Base-by-base conservation (phyloP, 2,113 vertebrate species). In the Tor tambroides region DNA sequence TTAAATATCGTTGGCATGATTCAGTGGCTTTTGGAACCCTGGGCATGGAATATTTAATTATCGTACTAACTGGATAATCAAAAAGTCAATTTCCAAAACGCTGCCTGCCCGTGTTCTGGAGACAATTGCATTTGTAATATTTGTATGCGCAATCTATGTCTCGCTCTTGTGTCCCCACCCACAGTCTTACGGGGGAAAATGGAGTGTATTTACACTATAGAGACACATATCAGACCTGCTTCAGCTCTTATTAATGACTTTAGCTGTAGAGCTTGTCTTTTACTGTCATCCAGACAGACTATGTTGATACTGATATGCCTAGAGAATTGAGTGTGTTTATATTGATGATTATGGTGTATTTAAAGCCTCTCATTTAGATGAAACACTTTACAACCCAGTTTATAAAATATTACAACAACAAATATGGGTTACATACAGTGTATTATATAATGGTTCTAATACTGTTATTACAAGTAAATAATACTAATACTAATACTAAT, bases 31-130 rank as follows among this genome's bases (percentile, higher is more conserved):
- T 91, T 86, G 89, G 91, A 93, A 94, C 95, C 94, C 93, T 93
- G 92, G 95, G 94, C 94, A 92, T 91, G 35, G 92, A 94, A 95
- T 95, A 95, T 95, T 95, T 95, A 96, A 96, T 95, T 94, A 94
- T 93, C 87, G 90, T 72, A 91, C 92, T 92, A 93, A 94, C 92
- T 92, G 93, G 94, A 95, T 95, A 95, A 95, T 96, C 92, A 95
- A 93, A 95, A 95, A 95, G 94, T 95, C 91, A 92, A 95, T 95
- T 95, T 95, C 90, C 91, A 92, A 91, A 91, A 93, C 84, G 84
- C 89, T 88, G 77, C 92, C 80, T 61, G 65, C 84, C 91, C 85
- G 85, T 91, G 88, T 89, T 91, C 91, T 74, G 67, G 84, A 94
- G 93, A 95, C 94, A 94, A 94, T 93, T 93, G 95, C 94, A 94